Percentiles rank a stretch among this genome's conserved stretches.
phyloP scores from a whole-genome alignment of 2,888 invertebrate genomes.

The Drosophila recens region DNA sequence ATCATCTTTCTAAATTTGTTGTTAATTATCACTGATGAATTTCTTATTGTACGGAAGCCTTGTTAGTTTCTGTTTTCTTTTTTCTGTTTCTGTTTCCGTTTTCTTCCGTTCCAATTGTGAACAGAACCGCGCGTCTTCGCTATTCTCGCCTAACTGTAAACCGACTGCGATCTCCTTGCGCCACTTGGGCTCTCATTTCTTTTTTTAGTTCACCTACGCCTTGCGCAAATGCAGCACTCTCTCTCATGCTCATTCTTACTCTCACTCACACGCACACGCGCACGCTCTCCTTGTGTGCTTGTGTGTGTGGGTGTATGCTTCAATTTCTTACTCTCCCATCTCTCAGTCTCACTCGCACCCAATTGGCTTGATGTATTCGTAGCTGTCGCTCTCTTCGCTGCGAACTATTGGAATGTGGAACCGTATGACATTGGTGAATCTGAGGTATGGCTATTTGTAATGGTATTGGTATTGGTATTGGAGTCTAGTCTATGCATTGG shows the following conservation, averaged over 20 bases:
- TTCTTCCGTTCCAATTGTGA: conserved; percentile 24
- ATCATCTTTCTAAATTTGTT: conserved; percentile 72
- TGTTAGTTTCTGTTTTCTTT: conserved; percentile 5
- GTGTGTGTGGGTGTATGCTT: background rate
- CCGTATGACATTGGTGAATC: conserved; percentile 12
- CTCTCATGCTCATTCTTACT: conserved; percentile 3
- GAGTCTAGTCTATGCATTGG: conserved; percentile 33
- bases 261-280: no score
- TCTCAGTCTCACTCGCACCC: conserved; percentile 32
- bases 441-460: background rate
- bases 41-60: conserved; percentile 11
- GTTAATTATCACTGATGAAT: conserved; percentile 9
- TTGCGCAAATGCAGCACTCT: conserved; percentile 62
- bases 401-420: conserved; percentile 28
- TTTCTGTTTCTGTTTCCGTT: conserved; percentile 15
- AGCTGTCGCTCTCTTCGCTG: conserved; percentile 6
- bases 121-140: conserved; percentile 72
- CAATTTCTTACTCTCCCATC: conserved; percentile 20
- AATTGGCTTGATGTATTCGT: conserved; percentile 37
- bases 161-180: conserved; percentile 28
- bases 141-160: conserved; percentile 74
- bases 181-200: conserved; percentile 54
- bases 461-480: conserved; percentile 18
- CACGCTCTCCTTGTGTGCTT: conserved; percentile 13
- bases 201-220: conserved; percentile 74